These are phyloP conservation scores for Gisinianus flammeolus DNA, from an alignment of 2,888 invertebrate species.

Conservation along the genomic window DNA sequence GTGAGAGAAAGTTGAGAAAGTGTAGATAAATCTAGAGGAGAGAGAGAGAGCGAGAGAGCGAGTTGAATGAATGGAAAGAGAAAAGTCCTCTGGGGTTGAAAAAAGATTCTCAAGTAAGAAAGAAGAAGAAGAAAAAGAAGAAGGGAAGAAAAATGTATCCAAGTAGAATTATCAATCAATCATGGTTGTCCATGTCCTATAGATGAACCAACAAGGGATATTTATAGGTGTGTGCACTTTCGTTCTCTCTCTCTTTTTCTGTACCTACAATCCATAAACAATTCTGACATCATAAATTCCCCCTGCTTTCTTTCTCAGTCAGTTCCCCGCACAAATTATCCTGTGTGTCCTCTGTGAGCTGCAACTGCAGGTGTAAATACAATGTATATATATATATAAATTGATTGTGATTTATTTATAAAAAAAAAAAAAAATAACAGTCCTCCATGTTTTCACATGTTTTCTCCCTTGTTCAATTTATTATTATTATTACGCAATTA, in stretches of 20 bases:
- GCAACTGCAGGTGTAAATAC: constrained; percentile 8
- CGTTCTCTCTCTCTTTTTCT: background rate
- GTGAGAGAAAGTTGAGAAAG: background rate
- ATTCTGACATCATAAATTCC: no score
- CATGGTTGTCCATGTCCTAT: constrained; percentile 6
- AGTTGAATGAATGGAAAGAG: background rate
- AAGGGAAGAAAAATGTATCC: constrained; percentile 31
- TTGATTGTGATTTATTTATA: no score
- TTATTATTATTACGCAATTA: no score
- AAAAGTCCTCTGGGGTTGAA: no score
- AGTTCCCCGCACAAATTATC: background rate
- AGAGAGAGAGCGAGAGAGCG: background rate
- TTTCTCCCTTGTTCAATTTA: no score
- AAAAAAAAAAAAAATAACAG: no score
- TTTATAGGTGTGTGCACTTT: background rate
- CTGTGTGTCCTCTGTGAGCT: background rate
- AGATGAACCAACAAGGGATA: background rate
- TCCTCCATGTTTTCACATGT: no score
- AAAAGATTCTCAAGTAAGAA: no score
- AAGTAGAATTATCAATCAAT: constrained; percentile 38
- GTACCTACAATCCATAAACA: no score
- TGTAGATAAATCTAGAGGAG: background rate
- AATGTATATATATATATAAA: no score
- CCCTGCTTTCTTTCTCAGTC: background rate
- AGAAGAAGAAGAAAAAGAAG: background rate